Base-by-base conservation (phyloP, 2,888 invertebrate genomes). In the Sicus ferrugineus region DNA sequence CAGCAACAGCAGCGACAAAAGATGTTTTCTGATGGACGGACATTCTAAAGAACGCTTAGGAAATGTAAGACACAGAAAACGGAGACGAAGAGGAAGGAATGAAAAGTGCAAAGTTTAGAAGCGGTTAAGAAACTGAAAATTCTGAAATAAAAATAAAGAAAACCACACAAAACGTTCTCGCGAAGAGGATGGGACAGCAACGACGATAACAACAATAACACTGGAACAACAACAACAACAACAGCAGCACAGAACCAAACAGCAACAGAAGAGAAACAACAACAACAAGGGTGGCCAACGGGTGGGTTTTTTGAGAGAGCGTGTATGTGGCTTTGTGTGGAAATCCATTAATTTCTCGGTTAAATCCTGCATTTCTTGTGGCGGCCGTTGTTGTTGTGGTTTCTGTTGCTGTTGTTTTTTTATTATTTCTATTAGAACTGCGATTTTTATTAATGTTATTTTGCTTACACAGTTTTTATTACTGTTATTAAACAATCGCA, bases 311-410 rank as follows among this genome's bases (percentile, higher is more conserved):
- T 67, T 67, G 67, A 58, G 42, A 48, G 58, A 46, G 50, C 62
- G 62, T 68, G 68, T 62, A 52, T 48, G 31, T 64, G n/a, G n/a
- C n/a, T n/a, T n/a, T n/a, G n/a, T 56, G 30, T 26, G n/a, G 59
- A 54, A 69, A 69, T 23, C 52, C 63, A 64, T 59, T 56, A 69
- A 38, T 63, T 56, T 63, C 58, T 58, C 23, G 28, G 58, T 19
- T 31, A 64, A 31, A 59, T 46, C 34, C 16, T 11, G 34, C 19
- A 34, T 6, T 31, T 19, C 19, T 9, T 3, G 48, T 31, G 31
- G 38, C 9, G 52, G 38, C 54, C 23, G 21, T 34, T 52, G 21
- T 52, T 65, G 52, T 52, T 21, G 38, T 64, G 50, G 30, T 50
- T 28, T 26, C 34, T 30, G 48, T 16, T 6, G 6, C n/a, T 34